Conservation (phyloP, 2,888 invertebrate genomes). For the Orthosia incerta region DNA sequence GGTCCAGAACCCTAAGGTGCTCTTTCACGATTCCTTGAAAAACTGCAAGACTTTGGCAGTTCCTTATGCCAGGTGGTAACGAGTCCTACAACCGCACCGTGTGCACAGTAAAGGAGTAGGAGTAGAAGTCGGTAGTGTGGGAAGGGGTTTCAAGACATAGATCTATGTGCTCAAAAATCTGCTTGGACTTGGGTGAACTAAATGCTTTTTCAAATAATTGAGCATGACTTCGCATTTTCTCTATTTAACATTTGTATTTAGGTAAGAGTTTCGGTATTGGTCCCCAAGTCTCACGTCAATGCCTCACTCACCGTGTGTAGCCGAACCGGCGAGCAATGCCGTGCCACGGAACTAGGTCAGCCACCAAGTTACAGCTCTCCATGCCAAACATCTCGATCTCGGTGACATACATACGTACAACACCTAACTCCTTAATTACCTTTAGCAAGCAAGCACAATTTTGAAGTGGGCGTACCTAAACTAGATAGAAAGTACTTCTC, state of each 20-base stretch:
- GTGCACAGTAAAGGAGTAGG: too few relatives aligned
- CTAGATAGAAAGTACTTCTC: too few relatives aligned
- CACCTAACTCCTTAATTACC: neutral
- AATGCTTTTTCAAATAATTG: neutral
- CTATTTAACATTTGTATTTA: neutral
- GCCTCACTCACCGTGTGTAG: neutral
- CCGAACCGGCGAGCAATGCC: neutral
- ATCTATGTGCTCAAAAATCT: too few relatives aligned
- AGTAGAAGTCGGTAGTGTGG: too few relatives aligned
- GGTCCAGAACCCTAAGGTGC: too few relatives aligned
- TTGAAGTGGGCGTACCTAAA: neutral
- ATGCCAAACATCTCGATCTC: conserved; percentile 7
- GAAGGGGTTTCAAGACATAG: too few relatives aligned
- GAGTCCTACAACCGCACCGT: too few relatives aligned
- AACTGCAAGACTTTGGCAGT: too few relatives aligned
- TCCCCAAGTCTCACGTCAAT: neutral
- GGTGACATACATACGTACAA: neutral
- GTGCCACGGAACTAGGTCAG: neutral
- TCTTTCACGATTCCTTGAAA: too few relatives aligned
- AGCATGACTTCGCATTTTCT: neutral
- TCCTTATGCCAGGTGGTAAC: too few relatives aligned
- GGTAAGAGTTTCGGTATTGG: neutral
- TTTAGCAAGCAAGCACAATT: neutral
- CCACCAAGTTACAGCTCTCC: neutral
- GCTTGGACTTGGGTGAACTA: neutral